phyloP scores from a whole-genome alignment of 2,888 invertebrate genomes.

The Drosophila leonis region DNA sequence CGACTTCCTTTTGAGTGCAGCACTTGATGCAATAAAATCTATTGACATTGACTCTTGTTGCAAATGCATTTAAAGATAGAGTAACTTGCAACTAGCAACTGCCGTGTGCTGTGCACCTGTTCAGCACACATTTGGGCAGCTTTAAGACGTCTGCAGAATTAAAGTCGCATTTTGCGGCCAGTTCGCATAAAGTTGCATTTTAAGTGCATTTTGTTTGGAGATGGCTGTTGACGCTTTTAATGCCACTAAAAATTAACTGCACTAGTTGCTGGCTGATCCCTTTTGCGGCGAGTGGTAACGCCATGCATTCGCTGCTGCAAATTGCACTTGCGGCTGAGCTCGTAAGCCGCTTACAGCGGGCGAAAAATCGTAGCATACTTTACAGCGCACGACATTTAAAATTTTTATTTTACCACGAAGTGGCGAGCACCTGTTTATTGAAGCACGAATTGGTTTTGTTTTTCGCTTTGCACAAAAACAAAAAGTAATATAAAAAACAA shows the following conservation, averaged over 20 bases:
- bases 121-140: slow-evolving; percentile 10
- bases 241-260: slow-evolving; percentile 28
- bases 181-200: neutral
- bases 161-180: neutral
- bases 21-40: slow-evolving; percentile 52
- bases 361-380: slow-evolving; percentile 47
- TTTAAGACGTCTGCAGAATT: slow-evolving; percentile 28
- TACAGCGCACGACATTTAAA: slow-evolving; percentile 38
- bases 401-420: slow-evolving; percentile 22
- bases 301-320: slow-evolving; percentile 54
- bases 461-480: neutral
- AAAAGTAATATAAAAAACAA: slow-evolving; percentile 19
- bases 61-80: slow-evolving; percentile 20
- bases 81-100: neutral
- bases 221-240: slow-evolving; percentile 1
- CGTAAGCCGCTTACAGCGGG: slow-evolving; percentile 61
- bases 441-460: neutral
- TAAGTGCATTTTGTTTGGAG: neutral
- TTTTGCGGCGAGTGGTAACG: slow-evolving; percentile 34
- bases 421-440: slow-evolving; percentile 3
- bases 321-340: slow-evolving; percentile 55
- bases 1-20: slow-evolving; percentile 21
- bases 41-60: slow-evolving; percentile 50
- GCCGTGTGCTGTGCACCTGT: slow-evolving; percentile 52
- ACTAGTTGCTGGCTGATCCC: slow-evolving; percentile 21